Percentiles rank a stretch among this genome's conserved stretches.
phyloP scores from a whole-genome alignment of 2,797 vertebrate species.

The Tokudaia muenninki region DNA sequence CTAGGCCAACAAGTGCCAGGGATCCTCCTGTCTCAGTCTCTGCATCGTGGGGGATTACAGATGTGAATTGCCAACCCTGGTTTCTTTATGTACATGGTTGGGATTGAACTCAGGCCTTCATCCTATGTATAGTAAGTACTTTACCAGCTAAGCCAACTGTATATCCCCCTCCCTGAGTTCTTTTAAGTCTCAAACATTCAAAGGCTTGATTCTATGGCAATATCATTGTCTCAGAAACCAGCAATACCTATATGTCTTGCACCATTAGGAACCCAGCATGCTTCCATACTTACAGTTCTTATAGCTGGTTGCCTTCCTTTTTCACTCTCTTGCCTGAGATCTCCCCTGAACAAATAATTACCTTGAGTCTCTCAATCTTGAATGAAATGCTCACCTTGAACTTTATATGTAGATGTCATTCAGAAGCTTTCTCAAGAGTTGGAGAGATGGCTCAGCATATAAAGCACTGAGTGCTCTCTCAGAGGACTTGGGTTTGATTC shows the following conservation, averaged over 20 bases:
- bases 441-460: background rate
- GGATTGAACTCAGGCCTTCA: background rate
- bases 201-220: background rate
- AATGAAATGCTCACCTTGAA: background rate
- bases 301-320: background rate
- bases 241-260: background rate
- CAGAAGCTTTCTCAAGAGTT: background rate
- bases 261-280: background rate
- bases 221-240: background rate
- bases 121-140: background rate
- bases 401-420: background rate
- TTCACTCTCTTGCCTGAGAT: background rate
- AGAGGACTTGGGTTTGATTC: background rate
- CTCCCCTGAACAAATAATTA: background rate
- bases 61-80: background rate
- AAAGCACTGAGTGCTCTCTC: background rate
- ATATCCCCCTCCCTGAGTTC: background rate
- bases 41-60: background rate
- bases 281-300: background rate
- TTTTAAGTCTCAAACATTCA: background rate
- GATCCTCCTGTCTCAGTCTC: background rate
- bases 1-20: background rate
- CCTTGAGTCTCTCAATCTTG: background rate
- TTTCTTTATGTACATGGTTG: background rate
- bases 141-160: background rate